These are phyloP conservation scores for Eilema griseolum DNA, from an alignment of 2,888 invertebrate species.

Conservation along the genomic window DNA sequence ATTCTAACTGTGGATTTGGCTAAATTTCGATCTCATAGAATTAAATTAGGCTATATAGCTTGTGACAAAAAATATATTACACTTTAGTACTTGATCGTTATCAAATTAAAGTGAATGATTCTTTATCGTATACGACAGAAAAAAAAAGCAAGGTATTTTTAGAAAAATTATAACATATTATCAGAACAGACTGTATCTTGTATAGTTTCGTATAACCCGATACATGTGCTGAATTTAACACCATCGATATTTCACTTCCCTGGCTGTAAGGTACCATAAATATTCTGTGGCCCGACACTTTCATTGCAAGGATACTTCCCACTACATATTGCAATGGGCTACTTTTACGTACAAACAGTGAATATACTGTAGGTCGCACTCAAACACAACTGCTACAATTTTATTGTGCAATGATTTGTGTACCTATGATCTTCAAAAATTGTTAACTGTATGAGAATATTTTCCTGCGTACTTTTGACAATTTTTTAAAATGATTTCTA, in stretches of 20 bases:
- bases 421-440: not conserved
- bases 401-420: not conserved
- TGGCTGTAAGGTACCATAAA: slow-evolving; percentile 11
- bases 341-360: not conserved
- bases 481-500: not conserved
- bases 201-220: not conserved
- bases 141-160: no score
- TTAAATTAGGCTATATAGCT: no score
- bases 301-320: slow-evolving; percentile 13
- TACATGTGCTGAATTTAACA: slow-evolving; percentile 11
- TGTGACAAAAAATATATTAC: no score
- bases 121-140: no score
- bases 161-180: not conserved
- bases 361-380: not conserved
- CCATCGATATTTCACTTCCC: slow-evolving; percentile 13
- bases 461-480: not conserved
- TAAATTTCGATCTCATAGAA: no score
- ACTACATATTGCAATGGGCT: slow-evolving; percentile 12
- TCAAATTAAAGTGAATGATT: no score
- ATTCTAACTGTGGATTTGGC: no score
- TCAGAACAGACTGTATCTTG: not conserved
- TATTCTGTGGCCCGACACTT: slow-evolving; percentile 14
- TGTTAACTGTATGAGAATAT: not conserved
- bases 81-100: no score
- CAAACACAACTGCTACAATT: not conserved